These are phyloP conservation scores for Malurus cyaneus DNA, from an alignment of 2,113 vertebrate genomes.

Conservation along the genomic window DNA sequence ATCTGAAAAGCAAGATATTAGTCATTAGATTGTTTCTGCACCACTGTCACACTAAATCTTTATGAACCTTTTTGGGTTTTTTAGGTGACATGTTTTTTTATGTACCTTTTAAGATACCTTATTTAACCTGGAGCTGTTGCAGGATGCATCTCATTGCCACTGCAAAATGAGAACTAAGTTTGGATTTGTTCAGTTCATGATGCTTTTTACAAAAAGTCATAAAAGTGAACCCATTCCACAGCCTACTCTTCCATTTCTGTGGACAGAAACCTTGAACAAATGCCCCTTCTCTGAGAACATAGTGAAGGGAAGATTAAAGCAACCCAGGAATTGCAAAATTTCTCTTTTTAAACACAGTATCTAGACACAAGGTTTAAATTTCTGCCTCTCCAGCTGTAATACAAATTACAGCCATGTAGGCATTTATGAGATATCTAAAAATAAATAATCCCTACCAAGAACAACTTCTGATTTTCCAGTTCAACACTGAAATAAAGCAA, in stretches of 20 bases:
- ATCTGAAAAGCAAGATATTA: not conserved
- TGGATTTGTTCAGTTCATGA: not conserved
- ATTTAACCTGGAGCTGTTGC: not conserved
- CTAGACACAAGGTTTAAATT: not conserved
- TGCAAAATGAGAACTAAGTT: not conserved
- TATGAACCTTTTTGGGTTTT: fast-evolving
- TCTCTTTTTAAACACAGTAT: not conserved
- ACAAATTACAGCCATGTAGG: not conserved
- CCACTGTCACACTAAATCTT: not conserved
- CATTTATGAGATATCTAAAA: not conserved
- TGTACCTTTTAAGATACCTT: not conserved
- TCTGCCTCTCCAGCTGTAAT: not conserved
- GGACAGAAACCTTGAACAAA: not conserved
- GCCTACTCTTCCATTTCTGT: not conserved
- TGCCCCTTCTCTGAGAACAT: not conserved
- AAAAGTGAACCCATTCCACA: not conserved
- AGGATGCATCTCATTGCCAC: not conserved
- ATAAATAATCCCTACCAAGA: not conserved
- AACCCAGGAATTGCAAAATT: not conserved
- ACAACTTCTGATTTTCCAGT: not conserved
- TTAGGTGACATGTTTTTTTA: not conserved
- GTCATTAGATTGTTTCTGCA: not conserved
- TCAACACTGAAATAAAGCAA: not conserved
- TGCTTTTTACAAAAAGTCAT: not conserved
- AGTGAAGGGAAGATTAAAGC: not conserved